Conservation (phyloP, 2,113 vertebrate species). For the Myotis lucifugus region DNA sequence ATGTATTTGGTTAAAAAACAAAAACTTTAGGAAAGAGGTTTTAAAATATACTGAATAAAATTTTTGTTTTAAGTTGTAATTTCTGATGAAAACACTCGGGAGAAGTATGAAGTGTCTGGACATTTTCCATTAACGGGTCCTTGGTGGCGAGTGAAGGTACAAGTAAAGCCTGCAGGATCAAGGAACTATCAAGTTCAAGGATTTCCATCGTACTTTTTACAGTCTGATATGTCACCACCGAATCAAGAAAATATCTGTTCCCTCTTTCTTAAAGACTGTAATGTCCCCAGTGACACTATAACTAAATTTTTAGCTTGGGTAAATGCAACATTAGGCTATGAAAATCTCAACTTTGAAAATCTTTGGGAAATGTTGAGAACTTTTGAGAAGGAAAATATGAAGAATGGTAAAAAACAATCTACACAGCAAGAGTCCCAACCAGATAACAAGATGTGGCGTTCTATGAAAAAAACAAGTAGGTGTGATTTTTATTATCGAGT, state of each 20-base stretch:
- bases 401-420: background rate
- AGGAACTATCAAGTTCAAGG: conserved; percentile 79
- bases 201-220: conserved; percentile 86
- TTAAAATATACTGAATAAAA: conserved; percentile 17
- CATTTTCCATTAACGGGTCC: conserved; percentile 85
- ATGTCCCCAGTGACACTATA: background rate
- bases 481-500: conserved; percentile 53
- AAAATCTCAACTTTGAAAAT: conserved; percentile 80
- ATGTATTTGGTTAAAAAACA: background rate
- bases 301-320: conserved; percentile 83
- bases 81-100: conserved; percentile 71
- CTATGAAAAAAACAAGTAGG: conserved; percentile 76
- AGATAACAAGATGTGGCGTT: background rate
- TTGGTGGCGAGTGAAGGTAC: conserved; percentile 89
- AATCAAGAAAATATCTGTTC: conserved; percentile 77
- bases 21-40: background rate
- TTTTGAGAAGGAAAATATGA: conserved; percentile 61
- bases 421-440: background rate
- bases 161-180: background rate
- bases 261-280: conserved; percentile 86
- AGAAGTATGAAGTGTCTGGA: conserved; percentile 80
- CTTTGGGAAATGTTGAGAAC: conserved; percentile 73
- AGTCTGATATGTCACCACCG: conserved; percentile 77
- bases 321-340: background rate
- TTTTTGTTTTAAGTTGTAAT: conserved; percentile 83